phyloP scores from a whole-genome alignment of 1,140 invertebrate genomes.

The Hylaeus anthracinus region DNA sequence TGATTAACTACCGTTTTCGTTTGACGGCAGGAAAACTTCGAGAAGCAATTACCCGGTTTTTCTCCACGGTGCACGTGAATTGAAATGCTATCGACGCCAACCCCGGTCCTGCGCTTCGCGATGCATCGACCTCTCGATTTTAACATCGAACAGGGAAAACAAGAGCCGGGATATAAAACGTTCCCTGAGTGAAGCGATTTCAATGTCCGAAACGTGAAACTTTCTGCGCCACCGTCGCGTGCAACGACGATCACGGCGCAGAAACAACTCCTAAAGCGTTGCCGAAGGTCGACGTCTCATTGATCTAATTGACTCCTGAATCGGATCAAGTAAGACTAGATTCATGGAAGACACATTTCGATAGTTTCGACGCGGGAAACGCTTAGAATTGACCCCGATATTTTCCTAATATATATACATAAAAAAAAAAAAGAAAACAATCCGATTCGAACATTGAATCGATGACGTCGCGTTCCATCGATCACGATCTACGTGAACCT shows the following conservation, averaged over 20 bases:
- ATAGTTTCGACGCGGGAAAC: slow-evolving; percentile 7
- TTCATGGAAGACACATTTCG: slow-evolving; percentile 48
- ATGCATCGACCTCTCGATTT: slow-evolving; percentile 24
- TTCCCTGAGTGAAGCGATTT: slow-evolving; percentile 35
- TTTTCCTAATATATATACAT: too few species aligned
- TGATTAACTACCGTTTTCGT: slow-evolving; percentile 6
- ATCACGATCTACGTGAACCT: too few species aligned
- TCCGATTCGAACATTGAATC: neutral
- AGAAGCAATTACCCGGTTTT: neutral
- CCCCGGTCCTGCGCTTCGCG: neutral
- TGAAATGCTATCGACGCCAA: slow-evolving; percentile 18
- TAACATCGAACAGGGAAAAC: neutral
- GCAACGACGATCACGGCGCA: neutral
- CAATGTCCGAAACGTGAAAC: slow-evolving; percentile 21
- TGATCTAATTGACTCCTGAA: slow-evolving; percentile 41
- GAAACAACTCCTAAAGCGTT: neutral
- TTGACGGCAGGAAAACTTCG: neutral
- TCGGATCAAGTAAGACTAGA: slow-evolving; percentile 41
- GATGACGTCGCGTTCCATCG: too few species aligned
- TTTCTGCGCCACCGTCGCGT: neutral
- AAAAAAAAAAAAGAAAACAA: too few species aligned
- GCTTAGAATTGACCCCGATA: neutral
- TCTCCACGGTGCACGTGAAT: slow-evolving; percentile 36
- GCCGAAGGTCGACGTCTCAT: slow-evolving; percentile 18
- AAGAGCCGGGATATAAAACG: neutral